Conservation (phyloP, 2,888 invertebrate species). For the Tetragonisca angustula region DNA sequence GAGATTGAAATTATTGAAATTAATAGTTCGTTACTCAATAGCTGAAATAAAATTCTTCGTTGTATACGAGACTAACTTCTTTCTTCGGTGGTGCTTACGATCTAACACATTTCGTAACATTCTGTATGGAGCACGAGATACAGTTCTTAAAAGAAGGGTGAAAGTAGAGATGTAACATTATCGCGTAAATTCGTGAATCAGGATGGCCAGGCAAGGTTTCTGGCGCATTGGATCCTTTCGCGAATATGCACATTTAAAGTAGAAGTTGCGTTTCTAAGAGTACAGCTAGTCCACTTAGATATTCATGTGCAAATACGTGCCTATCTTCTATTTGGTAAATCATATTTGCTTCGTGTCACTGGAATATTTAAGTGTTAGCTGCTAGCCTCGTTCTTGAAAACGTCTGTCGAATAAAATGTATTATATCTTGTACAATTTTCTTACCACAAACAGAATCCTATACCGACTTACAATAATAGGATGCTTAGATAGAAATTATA, state of each 20-base stretch:
- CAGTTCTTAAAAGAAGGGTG: neutral
- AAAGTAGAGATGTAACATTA: constrained; percentile 12
- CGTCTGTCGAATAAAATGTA: neutral
- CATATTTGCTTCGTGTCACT: neutral
- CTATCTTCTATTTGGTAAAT: neutral
- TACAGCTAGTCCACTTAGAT: constrained; percentile 9
- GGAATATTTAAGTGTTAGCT: constrained; percentile 10
- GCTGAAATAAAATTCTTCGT: neutral
- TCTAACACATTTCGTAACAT: constrained; percentile 28
- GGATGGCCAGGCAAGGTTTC: neutral
- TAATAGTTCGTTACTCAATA: neutral
- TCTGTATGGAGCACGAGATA: neutral
- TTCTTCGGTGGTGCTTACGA: neutral
- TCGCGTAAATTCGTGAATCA: neutral
- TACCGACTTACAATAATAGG: neutral
- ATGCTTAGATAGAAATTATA: neutral
- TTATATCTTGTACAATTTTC: neutral
- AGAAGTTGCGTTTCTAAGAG: constrained; percentile 40
- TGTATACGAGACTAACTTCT: neutral
- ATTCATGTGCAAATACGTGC: constrained; percentile 9
- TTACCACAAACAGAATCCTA: constrained; percentile 5
- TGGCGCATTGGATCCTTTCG: neutral
- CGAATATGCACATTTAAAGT: neutral
- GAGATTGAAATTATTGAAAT: too few relatives aligned
- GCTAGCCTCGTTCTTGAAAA: constrained; percentile 5